Percentiles rank a stretch among this genome's conserved stretches.
These are phyloP conservation scores for Drosophila trapezifrons DNA, from an alignment of 1,140 invertebrate genomes.

Conservation along the genomic window DNA sequence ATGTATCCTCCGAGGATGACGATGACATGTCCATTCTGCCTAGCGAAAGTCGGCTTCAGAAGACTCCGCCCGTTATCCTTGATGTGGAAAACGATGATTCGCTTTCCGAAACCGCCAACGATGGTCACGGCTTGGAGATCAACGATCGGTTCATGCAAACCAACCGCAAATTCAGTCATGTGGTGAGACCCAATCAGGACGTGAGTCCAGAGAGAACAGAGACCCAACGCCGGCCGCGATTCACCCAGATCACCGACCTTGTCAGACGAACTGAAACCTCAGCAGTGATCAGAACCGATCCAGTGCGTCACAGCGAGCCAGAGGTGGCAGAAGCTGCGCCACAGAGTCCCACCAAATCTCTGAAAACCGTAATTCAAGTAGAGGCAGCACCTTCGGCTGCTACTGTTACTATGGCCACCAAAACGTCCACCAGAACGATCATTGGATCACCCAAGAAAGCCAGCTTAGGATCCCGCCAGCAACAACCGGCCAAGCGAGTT, in stretches of 20 bases:
- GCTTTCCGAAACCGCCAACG: slow-evolving; percentile 33
- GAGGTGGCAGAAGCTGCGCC: neutral
- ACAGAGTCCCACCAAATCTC: slow-evolving; percentile 42
- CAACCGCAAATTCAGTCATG: slow-evolving; percentile 73
- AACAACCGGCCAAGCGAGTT: neutral
- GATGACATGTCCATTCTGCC: slow-evolving; percentile 15
- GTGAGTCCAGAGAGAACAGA: slow-evolving; percentile 13
- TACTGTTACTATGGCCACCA: neutral
- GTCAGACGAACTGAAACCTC: slow-evolving; percentile 26
- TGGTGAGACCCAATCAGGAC: slow-evolving; percentile 48
- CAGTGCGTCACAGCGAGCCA: neutral
- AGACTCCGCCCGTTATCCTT: slow-evolving; percentile 62
- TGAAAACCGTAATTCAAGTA: neutral
- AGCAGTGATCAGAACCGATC: neutral
- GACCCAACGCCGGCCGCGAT: slow-evolving; percentile 44
- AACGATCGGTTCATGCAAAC: slow-evolving; percentile 64
- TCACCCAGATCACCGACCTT: slow-evolving; percentile 70
- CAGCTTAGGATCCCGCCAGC: neutral
- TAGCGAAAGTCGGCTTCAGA: slow-evolving; percentile 12
- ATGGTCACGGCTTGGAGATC: slow-evolving; percentile 54
- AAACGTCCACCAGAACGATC: neutral
- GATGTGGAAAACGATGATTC: slow-evolving; percentile 62
- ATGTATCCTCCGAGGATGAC: slow-evolving; percentile 22
- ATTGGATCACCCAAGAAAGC: slow-evolving; percentile 21
- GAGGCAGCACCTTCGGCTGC: neutral